Base-by-base conservation (phyloP, 2,888 invertebrate species). In the Adelognathus sp. region DNA sequence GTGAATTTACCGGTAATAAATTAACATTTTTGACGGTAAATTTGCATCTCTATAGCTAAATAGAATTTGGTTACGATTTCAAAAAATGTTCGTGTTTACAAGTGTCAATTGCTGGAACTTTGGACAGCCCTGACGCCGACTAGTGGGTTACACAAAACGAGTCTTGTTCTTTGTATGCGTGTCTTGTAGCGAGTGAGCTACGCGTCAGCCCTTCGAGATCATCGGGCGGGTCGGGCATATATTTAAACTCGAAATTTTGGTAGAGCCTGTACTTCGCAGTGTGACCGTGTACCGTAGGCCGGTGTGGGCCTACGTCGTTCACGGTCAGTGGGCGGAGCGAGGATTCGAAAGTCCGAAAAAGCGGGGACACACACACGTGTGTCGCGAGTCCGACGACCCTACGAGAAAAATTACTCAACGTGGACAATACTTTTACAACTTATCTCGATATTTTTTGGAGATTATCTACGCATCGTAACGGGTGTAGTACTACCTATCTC, bases 331-430 rank as follows among this genome's bases (percentile, higher is more conserved):
- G 79, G 79, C 76, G 79, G 79, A 67, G 79, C 79, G 27, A 76
- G 31, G 67, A 75, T 79, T 76, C 79, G 79, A 79, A 79, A 79
- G 79, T 79, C 63, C 75, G 75, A 79, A 75, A 41, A 67, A 72
- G 36, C 67, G 52, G 64, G 44, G 21, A 54, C 16, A 31, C 64
- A 67, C 56, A 41, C 69, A 31, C 46, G 73, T 54, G 73, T 66
- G 33, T 66, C 66, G 21, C 67, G 79, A n/a, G n/a, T n/a, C 76
- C 79, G 79, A 58, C 72, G 79, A 79, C 79, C 79, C 71, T 63
- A 33, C 18, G 63, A 58, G 44, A 44, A 44, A 66, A 56, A n/a
- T n/a, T 14, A 56, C 33, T 21, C 56, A 61, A 69, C 46, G 56
- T 24, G 67, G 63, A 58, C 67, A 63, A 79, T 61, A 72, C 67